Percentiles rank a stretch among this genome's conserved stretches.
These are phyloP conservation scores for Drosophila algonquin DNA, from an alignment of 2,888 invertebrate species.

Conservation along the genomic window DNA sequence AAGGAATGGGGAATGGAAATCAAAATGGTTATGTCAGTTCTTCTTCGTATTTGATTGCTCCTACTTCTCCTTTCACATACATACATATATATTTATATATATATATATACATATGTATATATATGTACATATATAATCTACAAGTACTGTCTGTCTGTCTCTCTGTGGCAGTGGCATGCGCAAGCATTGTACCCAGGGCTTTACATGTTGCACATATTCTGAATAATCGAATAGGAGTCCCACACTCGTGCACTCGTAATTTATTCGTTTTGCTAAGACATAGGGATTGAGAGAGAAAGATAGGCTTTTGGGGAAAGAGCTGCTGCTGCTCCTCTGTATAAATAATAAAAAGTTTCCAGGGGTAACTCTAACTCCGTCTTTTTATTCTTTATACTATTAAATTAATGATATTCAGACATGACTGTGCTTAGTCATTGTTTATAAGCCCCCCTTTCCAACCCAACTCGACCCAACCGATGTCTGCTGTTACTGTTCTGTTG, in stretches of 20 bases:
- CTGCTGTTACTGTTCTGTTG: background rate
- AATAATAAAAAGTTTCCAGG: background rate
- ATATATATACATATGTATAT: constrained; percentile 18
- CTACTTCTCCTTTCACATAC: constrained; percentile 10
- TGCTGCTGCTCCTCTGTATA: background rate
- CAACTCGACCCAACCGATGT: constrained; percentile 1
- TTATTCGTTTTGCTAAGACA: background rate
- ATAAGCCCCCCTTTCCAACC: background rate
- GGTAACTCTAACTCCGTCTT: background rate
- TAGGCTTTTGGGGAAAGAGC: background rate
- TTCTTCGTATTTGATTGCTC: constrained; percentile 1
- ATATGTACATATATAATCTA: constrained; percentile 16
- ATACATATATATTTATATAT: constrained; percentile 9
- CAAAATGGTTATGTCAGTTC: constrained; percentile 25
- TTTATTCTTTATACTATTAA: background rate
- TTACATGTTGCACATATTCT: constrained; percentile 24
- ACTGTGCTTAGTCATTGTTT: constrained; percentile 7
- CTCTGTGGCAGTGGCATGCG: constrained; percentile 1
- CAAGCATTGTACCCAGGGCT: background rate
- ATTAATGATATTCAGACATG: constrained; percentile 1
- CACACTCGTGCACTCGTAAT: background rate
- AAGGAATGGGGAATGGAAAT: constrained; percentile 16
- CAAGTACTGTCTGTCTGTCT: constrained; percentile 10
- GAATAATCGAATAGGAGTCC: constrained; percentile 18
- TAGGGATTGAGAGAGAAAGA: background rate